Base-by-base conservation (phyloP, 2,797 vertebrate species). In the Liasis olivaceus region DNA sequence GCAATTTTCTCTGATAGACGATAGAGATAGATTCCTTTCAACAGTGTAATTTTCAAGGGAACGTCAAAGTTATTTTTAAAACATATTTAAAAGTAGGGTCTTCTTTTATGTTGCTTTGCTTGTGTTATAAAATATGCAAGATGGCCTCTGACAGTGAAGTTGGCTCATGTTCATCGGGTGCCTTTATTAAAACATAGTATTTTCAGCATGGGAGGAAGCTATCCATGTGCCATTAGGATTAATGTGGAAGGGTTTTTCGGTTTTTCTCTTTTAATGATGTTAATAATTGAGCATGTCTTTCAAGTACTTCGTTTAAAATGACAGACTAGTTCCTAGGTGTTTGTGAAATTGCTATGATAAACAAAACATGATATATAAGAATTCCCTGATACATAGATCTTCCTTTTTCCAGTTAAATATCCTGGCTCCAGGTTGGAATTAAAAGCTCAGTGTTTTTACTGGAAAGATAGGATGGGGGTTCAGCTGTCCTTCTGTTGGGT, bases 201-300 rank as follows among this genome's bases (percentile, higher is more conserved):
- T 81, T 89, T 72, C 66, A 88, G 69, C 7, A 72, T 51, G 31
- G 17, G 81, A 94, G 66, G 92, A 95, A 91, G 93, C 89, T 89
- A 89, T 88, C 36, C 56, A 24, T 93, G 36, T 89, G 56, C 94
- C 89, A 84, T 89, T 42, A 96, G 91, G 92, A 93, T 93, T 94
- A 86, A 95, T 92, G 92, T 94, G 31, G 66, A 42, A 47, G 36
- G 20, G 20, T 9, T 81, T 81, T 47, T 47, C 72, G 88, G 92
- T 31, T 93, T 93, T 91, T 91, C 85, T 58, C 42, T 81, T 96
- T 63, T 95, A 93, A 59, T 9, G 28, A 54, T 89, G 95, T 96
- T 94, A 97, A 96, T 97, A 96, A 97, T 97, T 97, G 95, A 97
- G n/a, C n/a, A 94, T 58, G 88, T 92, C 92, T 95, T 96, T 94